Conservation (phyloP, 1,140 invertebrate species). For the Nylanderia fulva region DNA sequence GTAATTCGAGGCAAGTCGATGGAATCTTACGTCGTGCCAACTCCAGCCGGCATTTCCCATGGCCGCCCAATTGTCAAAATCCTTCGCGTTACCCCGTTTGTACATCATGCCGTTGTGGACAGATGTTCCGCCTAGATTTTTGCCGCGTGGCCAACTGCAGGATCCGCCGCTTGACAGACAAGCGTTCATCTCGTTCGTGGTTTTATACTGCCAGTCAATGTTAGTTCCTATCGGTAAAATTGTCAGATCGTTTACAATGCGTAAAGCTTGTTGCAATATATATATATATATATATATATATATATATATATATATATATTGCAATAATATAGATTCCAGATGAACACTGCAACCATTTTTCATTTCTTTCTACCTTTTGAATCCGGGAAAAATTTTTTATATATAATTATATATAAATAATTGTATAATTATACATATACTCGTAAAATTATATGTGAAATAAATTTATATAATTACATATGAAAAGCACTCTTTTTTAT, state of each 20-base stretch:
- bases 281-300: too few relatives aligned
- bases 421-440: too few relatives aligned
- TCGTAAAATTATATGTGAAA: too few relatives aligned
- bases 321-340: slow-evolving; percentile 51
- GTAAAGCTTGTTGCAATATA: slow-evolving; percentile 26
- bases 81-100: slow-evolving; percentile 90
- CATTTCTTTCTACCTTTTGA: neutral
- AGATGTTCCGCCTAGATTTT: slow-evolving; percentile 92
- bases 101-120: slow-evolving; percentile 94
- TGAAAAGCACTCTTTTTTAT: too few relatives aligned
- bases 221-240: slow-evolving; percentile 85
- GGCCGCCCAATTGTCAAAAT: slow-evolving; percentile 92
- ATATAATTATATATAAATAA: too few relatives aligned
- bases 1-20: neutral
- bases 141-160: slow-evolving; percentile 94
- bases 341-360: slow-evolving; percentile 7
- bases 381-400: too few relatives aligned
- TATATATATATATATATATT: neutral
- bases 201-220: slow-evolving; percentile 95
- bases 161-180: slow-evolving; percentile 91
- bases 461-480: too few relatives aligned
- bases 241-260: slow-evolving; percentile 59
- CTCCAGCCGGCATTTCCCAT: slow-evolving; percentile 95
- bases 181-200: slow-evolving; percentile 93
- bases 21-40: slow-evolving; percentile 89